Evolutionary conservation across 2,888 invertebrate species (phyloP), one percentile per base, ranked within the genome.

Genomic region (Antitype chi): DNA sequence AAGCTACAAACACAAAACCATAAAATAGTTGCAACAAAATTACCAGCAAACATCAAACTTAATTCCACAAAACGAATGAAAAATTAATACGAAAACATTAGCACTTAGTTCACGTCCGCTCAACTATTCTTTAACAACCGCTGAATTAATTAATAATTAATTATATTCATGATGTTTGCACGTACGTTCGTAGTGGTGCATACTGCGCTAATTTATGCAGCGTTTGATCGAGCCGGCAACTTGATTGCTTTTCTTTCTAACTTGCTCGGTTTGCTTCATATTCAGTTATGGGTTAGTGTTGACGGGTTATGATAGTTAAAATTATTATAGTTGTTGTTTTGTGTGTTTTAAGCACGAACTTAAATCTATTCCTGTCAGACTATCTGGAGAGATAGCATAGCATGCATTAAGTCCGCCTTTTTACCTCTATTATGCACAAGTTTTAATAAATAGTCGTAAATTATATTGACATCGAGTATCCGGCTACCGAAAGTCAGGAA

Each of bases 151-250:
- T 89, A 88, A 85, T 82, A 80, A 86, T 81, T 88, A 88, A 87
- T 84, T 23, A 82, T 88, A 89, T 89, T 86, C 87, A 87, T 81
- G 79, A 85, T 89, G 84, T 89, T 87, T 82, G 80, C 80, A 79
- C 71, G 67, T 81, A 83, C 70, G 80, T 80, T 70, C 63, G 25
- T 55, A 74, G 81, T 73, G 77, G 84, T 87, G 81, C 76, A 64
- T 89, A 90, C 88, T 88, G 87, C 81, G 87, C 87, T 92, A 92
- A 94, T 93, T 88, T 93, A 93, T 94, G 90, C 93, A 87, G 87
- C 81, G 80, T 75, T 73, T 89, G 91, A 91, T 90, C 87, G 86
- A 87, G 89, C 81, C 78, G 76, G 76, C 73, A 85, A 90, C 83
- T 88, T 88, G 85, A 90, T 90, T 91, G 91, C 87, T 91, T 92